A percentile compares a stretch with the other conserved stretches of the same genome.
phyloP scores from a whole-genome alignment of 2,888 invertebrate species.

The Pandemis corylana region DNA sequence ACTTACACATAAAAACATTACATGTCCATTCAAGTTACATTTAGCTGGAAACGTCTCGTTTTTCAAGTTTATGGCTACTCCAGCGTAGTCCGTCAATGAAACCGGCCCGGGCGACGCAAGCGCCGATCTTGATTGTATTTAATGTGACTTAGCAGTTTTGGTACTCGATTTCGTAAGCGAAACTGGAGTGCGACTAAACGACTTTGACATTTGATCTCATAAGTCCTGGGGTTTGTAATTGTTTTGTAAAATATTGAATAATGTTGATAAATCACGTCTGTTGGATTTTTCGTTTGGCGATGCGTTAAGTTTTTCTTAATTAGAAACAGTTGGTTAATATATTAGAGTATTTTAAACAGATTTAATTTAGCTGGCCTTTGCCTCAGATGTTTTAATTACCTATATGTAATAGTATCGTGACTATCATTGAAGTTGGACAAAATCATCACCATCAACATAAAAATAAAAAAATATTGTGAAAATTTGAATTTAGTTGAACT shows the following conservation, averaged over 20 bases:
- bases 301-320: neutral
- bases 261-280: neutral
- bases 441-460: too few species aligned
- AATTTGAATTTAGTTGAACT: too few species aligned
- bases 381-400: too few species aligned
- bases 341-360: neutral
- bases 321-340: neutral
- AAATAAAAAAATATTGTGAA: too few species aligned
- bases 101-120: slow-evolving; percentile 47
- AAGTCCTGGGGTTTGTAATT: neutral
- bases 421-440: too few species aligned
- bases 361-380: neutral
- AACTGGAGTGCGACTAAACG: slow-evolving; percentile 1
- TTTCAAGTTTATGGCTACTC: slow-evolving; percentile 60
- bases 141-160: slow-evolving; percentile 40
- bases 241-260: neutral
- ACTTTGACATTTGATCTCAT: slow-evolving; percentile 11
- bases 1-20: neutral
- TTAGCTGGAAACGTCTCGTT: slow-evolving; percentile 47
- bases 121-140: slow-evolving; percentile 25
- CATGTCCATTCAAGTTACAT: slow-evolving; percentile 49
- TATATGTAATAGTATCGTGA: too few species aligned
- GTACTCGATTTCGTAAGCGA: slow-evolving; percentile 33
- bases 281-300: neutral
- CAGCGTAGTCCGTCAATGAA: slow-evolving; percentile 54